Evolutionary conservation across 2,888 invertebrate genomes (phyloP).

Genomic region (Physocephala rufipes): DNA sequence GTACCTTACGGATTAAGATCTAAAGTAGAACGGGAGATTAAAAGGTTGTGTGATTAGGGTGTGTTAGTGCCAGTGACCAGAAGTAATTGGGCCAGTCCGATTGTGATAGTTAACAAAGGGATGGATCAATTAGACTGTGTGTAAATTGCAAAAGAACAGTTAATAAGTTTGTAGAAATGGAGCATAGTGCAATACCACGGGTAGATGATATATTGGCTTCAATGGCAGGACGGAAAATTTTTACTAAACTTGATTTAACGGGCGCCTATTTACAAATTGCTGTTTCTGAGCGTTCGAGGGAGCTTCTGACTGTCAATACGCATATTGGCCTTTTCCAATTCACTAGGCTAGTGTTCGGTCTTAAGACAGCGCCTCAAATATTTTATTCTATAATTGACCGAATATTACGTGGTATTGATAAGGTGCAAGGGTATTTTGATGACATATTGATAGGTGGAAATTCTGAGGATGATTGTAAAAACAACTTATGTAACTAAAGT

Average conservation of each 20-base stretch:
- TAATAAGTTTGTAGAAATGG: slow-evolving; percentile 4
- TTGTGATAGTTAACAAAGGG: slow-evolving; percentile 11
- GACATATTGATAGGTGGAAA: slow-evolving; percentile 41
- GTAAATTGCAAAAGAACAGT: slow-evolving; percentile 15
- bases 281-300: slow-evolving; percentile 42
- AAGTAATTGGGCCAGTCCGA: background rate
- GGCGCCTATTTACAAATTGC: slow-evolving; percentile 6
- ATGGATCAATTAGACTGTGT: slow-evolving; percentile 7
- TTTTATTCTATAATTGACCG: slow-evolving; percentile 43
- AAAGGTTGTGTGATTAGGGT: background rate
- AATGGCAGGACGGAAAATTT: background rate
- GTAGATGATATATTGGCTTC: background rate
- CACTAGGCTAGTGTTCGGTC: slow-evolving; percentile 41
- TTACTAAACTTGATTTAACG: background rate
- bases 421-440: slow-evolving; percentile 38
- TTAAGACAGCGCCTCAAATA: slow-evolving; percentile 40
- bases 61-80: background rate
- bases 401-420: slow-evolving; percentile 34
- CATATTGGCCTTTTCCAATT: slow-evolving; percentile 41
- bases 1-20: slow-evolving; percentile 3
- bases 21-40: background rate
- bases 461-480: slow-evolving; percentile 32
- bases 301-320: slow-evolving; percentile 50
- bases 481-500: slow-evolving; percentile 37
- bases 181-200: background rate